Conservation (phyloP, 2,113 vertebrate species). For the Engystomops pustulosus region DNA sequence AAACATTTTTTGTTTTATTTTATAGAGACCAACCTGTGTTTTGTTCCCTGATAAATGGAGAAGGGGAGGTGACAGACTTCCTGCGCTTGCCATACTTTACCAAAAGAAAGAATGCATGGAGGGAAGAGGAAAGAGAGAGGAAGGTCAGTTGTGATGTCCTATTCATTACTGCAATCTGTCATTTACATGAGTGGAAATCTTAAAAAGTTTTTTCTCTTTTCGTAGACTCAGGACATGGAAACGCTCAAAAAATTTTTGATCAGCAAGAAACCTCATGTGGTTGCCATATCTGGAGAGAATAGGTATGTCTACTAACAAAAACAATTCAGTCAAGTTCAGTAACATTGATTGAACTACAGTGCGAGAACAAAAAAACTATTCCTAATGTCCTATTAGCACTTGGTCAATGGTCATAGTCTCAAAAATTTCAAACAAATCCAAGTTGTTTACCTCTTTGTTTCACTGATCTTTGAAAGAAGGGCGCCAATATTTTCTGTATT, state of each 20-base stretch:
- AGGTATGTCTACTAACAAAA: slow-evolving; percentile 75
- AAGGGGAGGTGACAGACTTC: slow-evolving; percentile 96
- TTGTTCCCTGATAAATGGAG: slow-evolving; percentile 92
- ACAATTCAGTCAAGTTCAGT: too few relatives aligned
- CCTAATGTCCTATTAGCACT: too few relatives aligned
- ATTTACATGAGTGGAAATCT: not conserved
- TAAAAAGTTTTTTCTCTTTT: slow-evolving; percentile 1
- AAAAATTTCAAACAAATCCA: too few relatives aligned
- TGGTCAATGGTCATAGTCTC: too few relatives aligned
- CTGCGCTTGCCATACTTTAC: slow-evolving; percentile 94
- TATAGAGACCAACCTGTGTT: slow-evolving; percentile 98
- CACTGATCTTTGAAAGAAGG: too few relatives aligned
- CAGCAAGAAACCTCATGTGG: slow-evolving; percentile 94
- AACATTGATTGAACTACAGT: too few relatives aligned
- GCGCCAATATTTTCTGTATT: too few relatives aligned
- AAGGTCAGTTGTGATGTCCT: slow-evolving; percentile 76
- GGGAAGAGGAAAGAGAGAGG: slow-evolving; percentile 93
- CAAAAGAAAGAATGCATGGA: slow-evolving; percentile 93
- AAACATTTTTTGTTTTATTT: too few relatives aligned
- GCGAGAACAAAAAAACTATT: too few relatives aligned
- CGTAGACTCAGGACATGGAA: slow-evolving; percentile 90
- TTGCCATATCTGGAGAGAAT: slow-evolving; percentile 92
- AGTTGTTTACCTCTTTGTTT: too few relatives aligned
- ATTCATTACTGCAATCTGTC: accelerated
- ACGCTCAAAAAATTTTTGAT: slow-evolving; percentile 92